phyloP scores from a whole-genome alignment of 2,888 invertebrate genomes.

The Rotaria magnacalcarata region DNA sequence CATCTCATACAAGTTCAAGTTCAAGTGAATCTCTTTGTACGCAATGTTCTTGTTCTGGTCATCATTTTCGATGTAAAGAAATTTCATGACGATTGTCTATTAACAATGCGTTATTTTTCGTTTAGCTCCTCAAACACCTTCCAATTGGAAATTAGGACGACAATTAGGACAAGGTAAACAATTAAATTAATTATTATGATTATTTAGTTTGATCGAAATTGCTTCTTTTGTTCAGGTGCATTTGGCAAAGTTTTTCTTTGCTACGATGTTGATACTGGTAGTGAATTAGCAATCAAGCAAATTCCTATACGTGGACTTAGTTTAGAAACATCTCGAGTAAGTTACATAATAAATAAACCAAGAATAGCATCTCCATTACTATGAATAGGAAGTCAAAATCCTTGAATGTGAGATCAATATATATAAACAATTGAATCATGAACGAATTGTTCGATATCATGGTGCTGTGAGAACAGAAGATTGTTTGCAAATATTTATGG shows the following conservation, averaged over 20 bases:
- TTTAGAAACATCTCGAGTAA: slow-evolving; percentile 56
- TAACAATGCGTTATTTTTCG: background rate
- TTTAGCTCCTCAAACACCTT: slow-evolving; percentile 57
- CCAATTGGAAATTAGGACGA: slow-evolving; percentile 58
- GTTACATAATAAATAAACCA: too few species aligned
- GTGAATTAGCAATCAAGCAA: slow-evolving; percentile 59
- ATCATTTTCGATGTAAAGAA: background rate
- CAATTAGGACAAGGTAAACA: slow-evolving; percentile 51
- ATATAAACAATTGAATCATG: slow-evolving; percentile 58
- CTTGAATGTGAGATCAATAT: slow-evolving; percentile 60
- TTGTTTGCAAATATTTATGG: slow-evolving; percentile 61
- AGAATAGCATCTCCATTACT: too few species aligned
- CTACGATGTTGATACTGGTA: slow-evolving; percentile 59
- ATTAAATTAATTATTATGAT: background rate
- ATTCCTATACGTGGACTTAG: slow-evolving; percentile 53
- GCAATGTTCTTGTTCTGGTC: slow-evolving; percentile 4
- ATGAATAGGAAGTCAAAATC: slow-evolving; percentile 57
- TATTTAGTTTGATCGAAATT: background rate
- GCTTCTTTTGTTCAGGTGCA: slow-evolving; percentile 51
- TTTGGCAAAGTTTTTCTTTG: slow-evolving; percentile 60
- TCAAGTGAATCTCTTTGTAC: background rate
- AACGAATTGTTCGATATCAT: slow-evolving; percentile 60
- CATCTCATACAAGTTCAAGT: background rate
- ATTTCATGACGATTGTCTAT: background rate
- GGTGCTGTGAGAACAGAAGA: slow-evolving; percentile 56